Evolutionary conservation across 1,140 invertebrate species (phyloP).

Genomic region (Aphelinus atriplicis): DNA sequence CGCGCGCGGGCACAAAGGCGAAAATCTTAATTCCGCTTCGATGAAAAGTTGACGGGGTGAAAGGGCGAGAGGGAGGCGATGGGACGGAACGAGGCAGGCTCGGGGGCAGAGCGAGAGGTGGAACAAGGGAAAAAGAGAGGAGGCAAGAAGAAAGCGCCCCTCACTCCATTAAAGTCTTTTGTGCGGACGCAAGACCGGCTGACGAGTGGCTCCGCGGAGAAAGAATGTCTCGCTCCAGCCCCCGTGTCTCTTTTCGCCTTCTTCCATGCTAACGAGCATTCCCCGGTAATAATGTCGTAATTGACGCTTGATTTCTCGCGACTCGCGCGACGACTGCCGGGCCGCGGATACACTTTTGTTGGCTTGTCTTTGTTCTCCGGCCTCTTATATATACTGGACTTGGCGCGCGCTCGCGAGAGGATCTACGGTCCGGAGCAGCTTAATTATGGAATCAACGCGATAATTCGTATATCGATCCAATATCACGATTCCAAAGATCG

Average conservation of each 20-base stretch:
- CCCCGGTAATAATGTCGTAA: conserved; percentile 21
- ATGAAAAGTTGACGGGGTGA: conserved; percentile 45
- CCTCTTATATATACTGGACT: too few relatives aligned
- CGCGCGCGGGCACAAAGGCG: conserved; percentile 27
- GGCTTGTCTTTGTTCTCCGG: too few relatives aligned
- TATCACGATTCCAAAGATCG: too few relatives aligned
- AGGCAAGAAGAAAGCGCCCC: conserved; percentile 1
- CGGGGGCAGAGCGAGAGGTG: not conserved
- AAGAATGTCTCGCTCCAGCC: not conserved
- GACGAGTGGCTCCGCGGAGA: not conserved
- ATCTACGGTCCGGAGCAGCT: too few relatives aligned
- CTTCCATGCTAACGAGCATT: conserved; percentile 4
- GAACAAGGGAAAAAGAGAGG: conserved; percentile 7
- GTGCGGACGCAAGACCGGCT: conserved; percentile 5
- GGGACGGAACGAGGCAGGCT: not conserved
- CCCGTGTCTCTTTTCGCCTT: not conserved
- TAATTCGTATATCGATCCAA: too few relatives aligned
- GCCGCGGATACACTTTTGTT: too few relatives aligned
- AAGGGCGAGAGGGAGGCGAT: not conserved
- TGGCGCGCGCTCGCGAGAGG: too few relatives aligned
- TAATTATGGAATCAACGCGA: too few relatives aligned
- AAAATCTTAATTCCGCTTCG: conserved; percentile 46
- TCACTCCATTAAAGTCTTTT: conserved; percentile 35
- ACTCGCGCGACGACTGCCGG: not conserved
- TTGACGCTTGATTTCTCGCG: conserved; percentile 15